phyloP scores from a whole-genome alignment of 2,888 invertebrate genomes.

The Heteropelma amictum region DNA sequence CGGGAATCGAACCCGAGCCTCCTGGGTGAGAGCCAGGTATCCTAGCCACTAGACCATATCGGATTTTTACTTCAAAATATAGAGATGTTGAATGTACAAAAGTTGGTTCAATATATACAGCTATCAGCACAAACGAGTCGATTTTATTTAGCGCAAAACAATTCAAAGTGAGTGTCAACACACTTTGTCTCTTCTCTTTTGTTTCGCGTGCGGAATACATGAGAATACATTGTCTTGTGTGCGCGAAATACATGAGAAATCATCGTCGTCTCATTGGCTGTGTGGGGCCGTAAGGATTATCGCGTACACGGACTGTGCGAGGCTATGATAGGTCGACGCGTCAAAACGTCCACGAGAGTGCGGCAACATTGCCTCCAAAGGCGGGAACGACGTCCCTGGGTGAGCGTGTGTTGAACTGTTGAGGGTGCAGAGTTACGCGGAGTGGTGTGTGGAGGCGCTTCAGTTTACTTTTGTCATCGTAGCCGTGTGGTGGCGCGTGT shows the following conservation, averaged over 20 bases:
- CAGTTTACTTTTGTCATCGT: constrained; percentile 30
- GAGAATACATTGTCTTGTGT: too few relatives aligned
- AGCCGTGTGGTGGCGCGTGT: constrained; percentile 1
- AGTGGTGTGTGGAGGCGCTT: constrained; percentile 36
- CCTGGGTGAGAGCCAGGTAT: constrained; percentile 83
- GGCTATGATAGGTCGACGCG: constrained; percentile 13
- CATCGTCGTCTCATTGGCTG: too few relatives aligned
- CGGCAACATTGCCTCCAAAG: constrained; percentile 54
- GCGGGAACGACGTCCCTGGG: constrained; percentile 30
- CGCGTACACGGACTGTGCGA: too few relatives aligned
- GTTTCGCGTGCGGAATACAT: too few relatives aligned
- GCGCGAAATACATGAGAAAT: too few relatives aligned
- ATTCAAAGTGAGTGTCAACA: too few relatives aligned
- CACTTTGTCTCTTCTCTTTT: too few relatives aligned
- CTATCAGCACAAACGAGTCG: not conserved
- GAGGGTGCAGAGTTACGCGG: too few relatives aligned
- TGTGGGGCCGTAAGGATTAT: too few relatives aligned
- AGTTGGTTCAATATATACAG: not conserved
- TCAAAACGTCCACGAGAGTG: constrained; percentile 13
- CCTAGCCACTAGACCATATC: constrained; percentile 82
- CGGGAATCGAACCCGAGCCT: constrained; percentile 83
- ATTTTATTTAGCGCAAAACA: too few relatives aligned
- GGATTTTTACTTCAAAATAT: constrained; percentile 63
- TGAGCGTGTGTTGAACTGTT: too few relatives aligned
- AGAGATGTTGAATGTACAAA: not conserved